Percentiles rank a stretch among this genome's conserved stretches.
Conservation (phyloP, 2,888 invertebrate species). For the Pomacea canaliculata region DNA sequence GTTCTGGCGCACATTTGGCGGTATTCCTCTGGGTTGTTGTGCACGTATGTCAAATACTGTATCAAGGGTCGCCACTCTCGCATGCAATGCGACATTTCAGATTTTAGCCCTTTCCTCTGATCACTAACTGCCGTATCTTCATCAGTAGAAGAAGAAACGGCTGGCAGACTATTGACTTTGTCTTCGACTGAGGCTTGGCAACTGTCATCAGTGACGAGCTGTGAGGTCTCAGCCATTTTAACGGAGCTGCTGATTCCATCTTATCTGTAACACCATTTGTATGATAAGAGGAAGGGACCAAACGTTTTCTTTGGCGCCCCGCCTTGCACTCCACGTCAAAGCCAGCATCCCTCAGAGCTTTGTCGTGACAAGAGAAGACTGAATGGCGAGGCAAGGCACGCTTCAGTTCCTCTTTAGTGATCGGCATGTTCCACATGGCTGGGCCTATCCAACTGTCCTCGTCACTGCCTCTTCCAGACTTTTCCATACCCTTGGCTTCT, state of each 20-base stretch:
- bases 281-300: no score
- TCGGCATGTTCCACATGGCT: conserved; percentile 6
- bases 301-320: background rate
- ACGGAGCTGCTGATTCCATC: background rate
- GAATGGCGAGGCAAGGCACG: conserved; percentile 50
- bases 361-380: conserved; percentile 54
- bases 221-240: background rate
- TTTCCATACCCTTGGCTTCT: no score
- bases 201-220: background rate
- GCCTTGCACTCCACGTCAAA: conserved; percentile 34
- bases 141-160: background rate
- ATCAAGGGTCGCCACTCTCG: conserved; percentile 47
- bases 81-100: conserved; percentile 4
- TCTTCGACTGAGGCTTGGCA: background rate
- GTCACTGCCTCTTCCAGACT: no score
- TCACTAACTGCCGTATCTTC: background rate
- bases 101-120: background rate
- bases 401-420: conserved; percentile 40
- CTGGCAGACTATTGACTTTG: background rate
- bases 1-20: conserved; percentile 13
- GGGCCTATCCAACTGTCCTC: no score
- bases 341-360: conserved; percentile 51
- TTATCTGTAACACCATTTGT: background rate
- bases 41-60: conserved; percentile 51
- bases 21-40: conserved; percentile 51